Conservation (phyloP, 2,888 invertebrate species). For the Hofmannophila pseudospretella region DNA sequence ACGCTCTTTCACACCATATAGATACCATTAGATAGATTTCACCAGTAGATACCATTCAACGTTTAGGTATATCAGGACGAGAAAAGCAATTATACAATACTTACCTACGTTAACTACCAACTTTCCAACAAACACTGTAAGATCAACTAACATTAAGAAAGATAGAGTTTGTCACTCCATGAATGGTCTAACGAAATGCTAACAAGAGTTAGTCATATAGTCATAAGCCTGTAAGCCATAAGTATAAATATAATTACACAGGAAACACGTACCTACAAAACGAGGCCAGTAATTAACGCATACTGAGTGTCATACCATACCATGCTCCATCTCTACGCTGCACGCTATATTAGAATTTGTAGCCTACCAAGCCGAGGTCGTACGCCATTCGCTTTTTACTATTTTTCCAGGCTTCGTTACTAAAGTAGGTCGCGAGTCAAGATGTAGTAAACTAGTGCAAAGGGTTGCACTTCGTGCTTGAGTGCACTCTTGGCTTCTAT, state of each 20-base stretch:
- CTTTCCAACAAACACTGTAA: too few relatives aligned
- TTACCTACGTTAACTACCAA: too few relatives aligned
- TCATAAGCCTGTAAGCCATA: slow-evolving; percentile 1
- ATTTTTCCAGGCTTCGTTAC: slow-evolving; percentile 42
- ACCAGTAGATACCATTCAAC: too few relatives aligned
- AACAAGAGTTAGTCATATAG: not conserved
- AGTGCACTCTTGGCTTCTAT: slow-evolving; percentile 10
- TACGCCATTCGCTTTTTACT: slow-evolving; percentile 31
- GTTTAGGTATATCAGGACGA: too few relatives aligned
- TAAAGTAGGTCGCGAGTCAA: slow-evolving; percentile 64
- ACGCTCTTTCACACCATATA: too few relatives aligned
- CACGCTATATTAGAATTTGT: slow-evolving; percentile 5
- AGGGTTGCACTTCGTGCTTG: slow-evolving; percentile 14
- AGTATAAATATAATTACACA: slow-evolving; percentile 9
- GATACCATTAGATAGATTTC: too few relatives aligned
- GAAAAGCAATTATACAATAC: too few relatives aligned
- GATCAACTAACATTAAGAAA: too few relatives aligned
- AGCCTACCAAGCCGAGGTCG: slow-evolving; percentile 16
- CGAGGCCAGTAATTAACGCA: slow-evolving; percentile 36
- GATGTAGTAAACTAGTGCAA: slow-evolving; percentile 38
- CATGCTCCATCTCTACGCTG: slow-evolving; percentile 1
- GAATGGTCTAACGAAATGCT: too few relatives aligned
- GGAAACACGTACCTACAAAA: slow-evolving; percentile 23
- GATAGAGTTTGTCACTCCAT: too few relatives aligned
- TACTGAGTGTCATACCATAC: slow-evolving; percentile 24